phyloP scores from a whole-genome alignment of 2,888 invertebrate species.

The Hedychridium roseum region DNA sequence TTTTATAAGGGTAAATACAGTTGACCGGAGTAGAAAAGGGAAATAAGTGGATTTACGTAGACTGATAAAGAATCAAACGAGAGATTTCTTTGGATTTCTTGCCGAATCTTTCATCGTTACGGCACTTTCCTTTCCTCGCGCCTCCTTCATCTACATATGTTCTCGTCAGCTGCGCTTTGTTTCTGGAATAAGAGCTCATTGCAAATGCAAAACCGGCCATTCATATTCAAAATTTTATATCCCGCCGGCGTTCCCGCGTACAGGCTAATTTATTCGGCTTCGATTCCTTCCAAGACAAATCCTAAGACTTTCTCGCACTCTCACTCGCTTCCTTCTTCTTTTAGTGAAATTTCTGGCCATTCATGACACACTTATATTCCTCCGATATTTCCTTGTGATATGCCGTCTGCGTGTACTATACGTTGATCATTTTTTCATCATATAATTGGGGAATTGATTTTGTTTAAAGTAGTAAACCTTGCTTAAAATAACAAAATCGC shows the following conservation, averaged over 20 bases:
- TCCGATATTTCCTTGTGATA: constrained; percentile 5
- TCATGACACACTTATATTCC: constrained; percentile 25
- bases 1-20: no score
- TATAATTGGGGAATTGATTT: no score
- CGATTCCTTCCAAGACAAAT: constrained; percentile 63
- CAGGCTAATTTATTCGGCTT: constrained; percentile 79
- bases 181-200: constrained; percentile 76
- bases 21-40: no score
- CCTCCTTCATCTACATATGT: constrained; percentile 69
- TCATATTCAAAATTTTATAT: constrained; percentile 92
- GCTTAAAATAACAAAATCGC: no score
- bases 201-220: constrained; percentile 87
- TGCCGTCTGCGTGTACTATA: neutral
- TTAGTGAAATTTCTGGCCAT: no score
- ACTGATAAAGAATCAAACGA: no score
- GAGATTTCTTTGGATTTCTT: no score
- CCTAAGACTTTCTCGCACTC: constrained; percentile 43
- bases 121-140: constrained; percentile 21
- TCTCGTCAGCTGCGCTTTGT: constrained; percentile 69
- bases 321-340: constrained; percentile 5
- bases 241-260: constrained; percentile 65
- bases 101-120: no score
- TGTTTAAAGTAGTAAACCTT: no score
- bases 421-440: no score
- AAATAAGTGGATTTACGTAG: constrained; percentile 1